Evolutionary conservation across 2,113 vertebrate species (phyloP).

Genomic region (Hucho hucho): DNA sequence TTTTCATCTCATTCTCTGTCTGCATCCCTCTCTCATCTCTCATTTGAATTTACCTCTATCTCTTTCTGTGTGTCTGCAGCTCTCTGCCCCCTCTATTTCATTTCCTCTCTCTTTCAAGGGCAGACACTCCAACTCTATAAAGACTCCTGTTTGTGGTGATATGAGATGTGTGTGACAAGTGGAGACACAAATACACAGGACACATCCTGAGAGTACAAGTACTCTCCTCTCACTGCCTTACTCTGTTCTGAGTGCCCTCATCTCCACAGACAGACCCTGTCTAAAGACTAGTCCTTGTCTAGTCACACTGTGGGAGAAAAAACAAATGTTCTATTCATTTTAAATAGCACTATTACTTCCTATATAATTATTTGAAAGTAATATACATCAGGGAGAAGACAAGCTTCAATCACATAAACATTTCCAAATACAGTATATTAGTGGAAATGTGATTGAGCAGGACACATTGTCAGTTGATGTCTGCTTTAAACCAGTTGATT

Average conservation of each 20-base stretch:
- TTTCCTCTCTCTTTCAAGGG: not conserved
- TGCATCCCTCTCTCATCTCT: not conserved
- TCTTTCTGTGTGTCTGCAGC: not conserved
- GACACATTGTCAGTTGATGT: not conserved
- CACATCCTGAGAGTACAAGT: not conserved
- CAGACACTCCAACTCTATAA: no score
- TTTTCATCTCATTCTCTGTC: not conserved
- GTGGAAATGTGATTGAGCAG: not conserved
- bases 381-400: no score
- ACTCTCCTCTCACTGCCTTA: not conserved
- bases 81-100: not conserved
- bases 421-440: no score
- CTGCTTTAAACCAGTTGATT: no score
- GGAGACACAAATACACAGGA: no score
- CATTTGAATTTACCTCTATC: not conserved
- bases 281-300: no score
- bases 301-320: no score
- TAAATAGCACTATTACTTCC: not conserved
- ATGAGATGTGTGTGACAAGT: no score
- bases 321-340: no score
- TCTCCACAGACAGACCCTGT: not conserved
- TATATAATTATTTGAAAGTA: not conserved
- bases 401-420: no score
- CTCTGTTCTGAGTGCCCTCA: not conserved
- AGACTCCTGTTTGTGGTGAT: no score